Evolutionary conservation across 2,113 vertebrate species (phyloP).

Genomic region (Bungarus multicinctus): DNA sequence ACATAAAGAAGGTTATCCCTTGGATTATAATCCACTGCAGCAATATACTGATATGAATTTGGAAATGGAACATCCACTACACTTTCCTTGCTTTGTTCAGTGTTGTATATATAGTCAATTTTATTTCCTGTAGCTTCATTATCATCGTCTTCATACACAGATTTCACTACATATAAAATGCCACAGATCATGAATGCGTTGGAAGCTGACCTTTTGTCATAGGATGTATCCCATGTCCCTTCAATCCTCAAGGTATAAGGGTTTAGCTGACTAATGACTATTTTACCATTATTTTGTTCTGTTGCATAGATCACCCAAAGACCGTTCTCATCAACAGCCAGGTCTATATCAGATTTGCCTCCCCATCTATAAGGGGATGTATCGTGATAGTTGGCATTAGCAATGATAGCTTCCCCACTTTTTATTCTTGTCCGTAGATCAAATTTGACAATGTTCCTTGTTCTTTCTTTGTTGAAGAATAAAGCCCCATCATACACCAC

Average conservation of each 20-base stretch:
- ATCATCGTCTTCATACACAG: conserved; percentile 96
- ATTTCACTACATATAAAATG: conserved; percentile 94
- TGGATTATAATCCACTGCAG: conserved; percentile 99
- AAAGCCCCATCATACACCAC: conserved; percentile 96
- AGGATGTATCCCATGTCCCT: conserved; percentile 96
- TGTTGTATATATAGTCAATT: conserved; percentile 98
- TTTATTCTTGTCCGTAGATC: conserved; percentile 96
- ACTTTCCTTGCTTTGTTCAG: conserved; percentile 93
- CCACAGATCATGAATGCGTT: conserved; percentile 99
- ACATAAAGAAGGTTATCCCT: conserved; percentile 97
- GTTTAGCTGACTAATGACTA: conserved; percentile 96
- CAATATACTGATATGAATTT: conserved; percentile 98
- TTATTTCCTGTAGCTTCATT: conserved; percentile 98
- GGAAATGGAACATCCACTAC: conserved; percentile 94
- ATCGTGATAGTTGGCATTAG: conserved; percentile 96
- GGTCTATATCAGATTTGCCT: conserved; percentile 95
- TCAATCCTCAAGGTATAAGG: conserved; percentile 94
- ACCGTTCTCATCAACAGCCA: conserved; percentile 96
- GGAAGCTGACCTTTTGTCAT: conserved; percentile 96
- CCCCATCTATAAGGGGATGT: conserved; percentile 98
- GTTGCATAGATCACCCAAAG: conserved; percentile 99
- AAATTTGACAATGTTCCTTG: conserved; percentile 97
- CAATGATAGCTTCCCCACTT: conserved; percentile 97
- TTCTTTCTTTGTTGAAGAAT: conserved; percentile 99
- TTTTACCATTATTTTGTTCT: conserved; percentile 96